Evolutionary conservation across 1,140 invertebrate species (phyloP), one percentile per base, ranked within the genome.

Genomic region (Orchesella cincta): DNA sequence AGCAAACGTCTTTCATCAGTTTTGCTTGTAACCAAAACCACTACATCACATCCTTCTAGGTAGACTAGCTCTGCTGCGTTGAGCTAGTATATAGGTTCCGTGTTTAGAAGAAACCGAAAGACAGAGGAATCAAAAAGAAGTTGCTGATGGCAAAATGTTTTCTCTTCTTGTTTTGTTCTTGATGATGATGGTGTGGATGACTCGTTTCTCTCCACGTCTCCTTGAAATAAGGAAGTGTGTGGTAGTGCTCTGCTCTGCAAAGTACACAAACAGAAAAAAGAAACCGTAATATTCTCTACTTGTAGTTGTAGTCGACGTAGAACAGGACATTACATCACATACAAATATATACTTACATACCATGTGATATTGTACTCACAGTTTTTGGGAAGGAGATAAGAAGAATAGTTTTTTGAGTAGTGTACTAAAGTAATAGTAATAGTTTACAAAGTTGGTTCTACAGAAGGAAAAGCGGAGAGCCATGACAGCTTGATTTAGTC

Each of bases 401-500:
- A 26, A 26, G 57, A 29, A 64, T 29, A 64, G 39, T 46, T 46
- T 46, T 20, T 20, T 46, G 8, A 20, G 39, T 46, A n/a, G n/a
- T n/a, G n/a, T n/a, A n/a, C n/a, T n/a, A n/a, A n/a, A n/a, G 23
- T 57, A 26, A 3, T 23, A 57, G 52, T 23, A 57, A 23, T 57
- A 46, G 39, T 62, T 62, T 62, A 26, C 54, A 62, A 62, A 18
- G 23, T 62, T 8, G 12, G 12, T 18, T 8, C 54, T 62, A n/a
- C 12, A 62, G 18, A 16, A 71, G 8, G 31, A 71, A 36, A 33
- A 34, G 16, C 12, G 26, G 2, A 46, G 18, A 51, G 72, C 14
- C 31, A 64, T 75, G 74, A 75, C 77, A 78, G 77, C 74, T 75
- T 78, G 77, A 78, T 75, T 75, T 75, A 75, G 74, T 75, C 74